These are phyloP conservation scores for Enteromius afrohamiltoni DNA, from an alignment of 2,797 vertebrate species.

Conservation along the genomic window DNA sequence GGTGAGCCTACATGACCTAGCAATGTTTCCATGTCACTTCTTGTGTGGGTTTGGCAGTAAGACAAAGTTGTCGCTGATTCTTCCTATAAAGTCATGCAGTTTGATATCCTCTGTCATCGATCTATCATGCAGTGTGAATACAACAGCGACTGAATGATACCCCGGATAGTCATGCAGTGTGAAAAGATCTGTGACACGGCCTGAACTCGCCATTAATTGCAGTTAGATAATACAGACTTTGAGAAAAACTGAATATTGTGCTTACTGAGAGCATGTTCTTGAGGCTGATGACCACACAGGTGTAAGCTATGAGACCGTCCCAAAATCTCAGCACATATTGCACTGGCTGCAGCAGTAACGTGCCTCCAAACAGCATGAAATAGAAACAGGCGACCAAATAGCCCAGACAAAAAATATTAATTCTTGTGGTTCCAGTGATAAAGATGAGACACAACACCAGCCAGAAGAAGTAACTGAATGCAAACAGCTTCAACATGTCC, in stretches of 20 bases:
- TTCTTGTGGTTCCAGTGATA: conserved; percentile 78
- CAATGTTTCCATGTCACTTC: no score
- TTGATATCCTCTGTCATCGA: no score
- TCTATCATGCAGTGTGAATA: no score
- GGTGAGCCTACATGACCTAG: fast-evolving
- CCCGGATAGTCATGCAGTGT: no score
- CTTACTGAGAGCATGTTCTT: conserved; percentile 80
- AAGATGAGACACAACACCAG: conserved; percentile 84
- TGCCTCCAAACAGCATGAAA: conserved; percentile 80
- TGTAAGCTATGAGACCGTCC: conserved; percentile 80
- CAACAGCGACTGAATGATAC: no score
- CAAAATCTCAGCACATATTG: conserved; percentile 73
- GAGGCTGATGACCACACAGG: conserved; percentile 75
- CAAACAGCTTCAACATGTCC: conserved; percentile 80
- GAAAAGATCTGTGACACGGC: no score
- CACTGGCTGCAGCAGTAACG: conserved; percentile 78
- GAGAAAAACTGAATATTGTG: conserved; percentile 16
- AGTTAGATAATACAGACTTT: neutral
- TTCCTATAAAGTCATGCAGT: no score
- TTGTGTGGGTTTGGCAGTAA: no score
- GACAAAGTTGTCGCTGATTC: no score
- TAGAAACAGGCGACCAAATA: conserved; percentile 83
- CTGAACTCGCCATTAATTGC: neutral
- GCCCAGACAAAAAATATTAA: conserved; percentile 79
- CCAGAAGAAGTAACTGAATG: conserved; percentile 84